Conservation (phyloP, 2,888 invertebrate genomes). For the Hoplodrina blanda region DNA sequence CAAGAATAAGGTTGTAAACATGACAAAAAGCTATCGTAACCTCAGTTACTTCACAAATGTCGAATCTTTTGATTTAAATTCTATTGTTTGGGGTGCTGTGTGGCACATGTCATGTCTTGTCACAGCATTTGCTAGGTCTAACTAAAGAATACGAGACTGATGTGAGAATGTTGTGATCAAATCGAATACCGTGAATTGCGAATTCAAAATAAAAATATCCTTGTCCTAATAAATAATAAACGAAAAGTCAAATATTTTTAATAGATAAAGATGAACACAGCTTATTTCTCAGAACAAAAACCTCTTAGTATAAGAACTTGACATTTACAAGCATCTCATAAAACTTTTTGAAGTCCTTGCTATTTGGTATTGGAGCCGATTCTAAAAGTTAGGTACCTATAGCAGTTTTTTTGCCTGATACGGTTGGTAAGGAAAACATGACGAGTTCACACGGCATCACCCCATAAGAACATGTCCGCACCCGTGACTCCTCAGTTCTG, state of each 20-base stretch:
- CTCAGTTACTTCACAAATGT: not conserved
- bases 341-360: conserved; percentile 20
- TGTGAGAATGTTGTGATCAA: not conserved
- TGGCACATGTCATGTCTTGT: not conserved
- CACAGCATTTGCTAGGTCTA: not conserved
- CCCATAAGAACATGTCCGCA: not conserved
- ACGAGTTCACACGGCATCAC: conserved; percentile 5
- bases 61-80: too few relatives aligned
- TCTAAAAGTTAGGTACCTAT: not conserved
- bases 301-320: conserved; percentile 31
- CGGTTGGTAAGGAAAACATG: conserved; percentile 22
- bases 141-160: too few relatives aligned
- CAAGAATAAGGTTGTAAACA: not conserved
- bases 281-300: conserved; percentile 37
- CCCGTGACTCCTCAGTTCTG: conserved; percentile 23
- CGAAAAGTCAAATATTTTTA: not conserved
- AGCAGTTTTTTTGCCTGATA: not conserved
- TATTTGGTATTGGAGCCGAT: not conserved
- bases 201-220: not conserved
- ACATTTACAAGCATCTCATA: conserved; percentile 39
- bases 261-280: conserved; percentile 9
- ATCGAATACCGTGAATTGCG: not conserved
- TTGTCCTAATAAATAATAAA: not conserved
- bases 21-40: not conserved
- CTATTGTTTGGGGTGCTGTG: too few relatives aligned